These are phyloP conservation scores for Drosophila seclusa DNA, from an alignment of 2,888 invertebrate species.

Conservation along the genomic window DNA sequence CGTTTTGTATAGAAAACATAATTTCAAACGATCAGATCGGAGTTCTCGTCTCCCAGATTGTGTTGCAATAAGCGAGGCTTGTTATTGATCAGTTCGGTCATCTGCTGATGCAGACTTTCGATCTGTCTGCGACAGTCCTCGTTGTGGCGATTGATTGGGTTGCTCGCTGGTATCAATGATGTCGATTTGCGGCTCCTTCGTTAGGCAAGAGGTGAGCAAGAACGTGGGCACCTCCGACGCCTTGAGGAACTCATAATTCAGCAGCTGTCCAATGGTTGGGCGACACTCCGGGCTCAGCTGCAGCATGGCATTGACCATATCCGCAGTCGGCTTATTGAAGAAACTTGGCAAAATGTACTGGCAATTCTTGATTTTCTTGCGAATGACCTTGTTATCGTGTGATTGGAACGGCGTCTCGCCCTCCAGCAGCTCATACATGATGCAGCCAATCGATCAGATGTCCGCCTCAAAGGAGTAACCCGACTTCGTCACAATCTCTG, in stretches of 20 bases:
- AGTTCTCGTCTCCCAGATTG: constrained; percentile 91
- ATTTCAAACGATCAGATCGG: constrained; percentile 87
- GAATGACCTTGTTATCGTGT: constrained; percentile 96
- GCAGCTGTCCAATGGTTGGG: constrained; percentile 91
- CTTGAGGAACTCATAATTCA: constrained; percentile 90
- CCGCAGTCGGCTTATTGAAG: constrained; percentile 88
- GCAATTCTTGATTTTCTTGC: constrained; percentile 96
- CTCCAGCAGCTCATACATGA: constrained; percentile 98
- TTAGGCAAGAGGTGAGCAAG: constrained; percentile 96
- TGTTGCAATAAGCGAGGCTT: constrained; percentile 86
- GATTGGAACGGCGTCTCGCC: constrained; percentile 99
- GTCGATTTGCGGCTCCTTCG: constrained; percentile 93
- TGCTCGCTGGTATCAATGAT: constrained; percentile 77
- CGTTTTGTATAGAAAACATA: too few species aligned
- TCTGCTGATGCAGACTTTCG: constrained; percentile 68
- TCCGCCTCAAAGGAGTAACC: constrained; percentile 99
- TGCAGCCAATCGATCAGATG: constrained; percentile 99
- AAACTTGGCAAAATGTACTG: constrained; percentile 92
- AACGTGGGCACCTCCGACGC: constrained; percentile 91
- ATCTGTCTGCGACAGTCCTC: too few species aligned
- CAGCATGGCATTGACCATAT: constrained; percentile 93
- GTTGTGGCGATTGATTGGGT: constrained; percentile 72
- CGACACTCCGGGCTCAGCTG: constrained; percentile 93
- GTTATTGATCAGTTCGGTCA: constrained; percentile 79
- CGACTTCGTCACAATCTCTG: constrained; percentile 97